Evolutionary conservation across 1,140 invertebrate species (phyloP).

Genomic region (Hermetia illucens): DNA sequence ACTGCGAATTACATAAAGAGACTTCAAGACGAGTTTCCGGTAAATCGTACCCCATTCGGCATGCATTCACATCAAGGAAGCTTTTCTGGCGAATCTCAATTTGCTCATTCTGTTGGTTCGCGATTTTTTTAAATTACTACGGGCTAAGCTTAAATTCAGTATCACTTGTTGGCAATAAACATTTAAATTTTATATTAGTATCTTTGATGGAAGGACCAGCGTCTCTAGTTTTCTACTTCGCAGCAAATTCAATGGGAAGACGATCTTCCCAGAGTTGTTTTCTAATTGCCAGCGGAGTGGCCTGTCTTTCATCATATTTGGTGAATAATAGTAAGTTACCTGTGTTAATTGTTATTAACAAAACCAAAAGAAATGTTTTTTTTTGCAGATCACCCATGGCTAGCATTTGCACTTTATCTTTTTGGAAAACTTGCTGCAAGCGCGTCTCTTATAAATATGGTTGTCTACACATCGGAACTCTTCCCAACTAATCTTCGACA

Average conservation of each 20-base stretch:
- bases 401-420: slow-evolving; percentile 40
- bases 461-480: slow-evolving; percentile 47
- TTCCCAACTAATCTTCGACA: slow-evolving; percentile 46
- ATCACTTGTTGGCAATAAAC: slow-evolving; percentile 46
- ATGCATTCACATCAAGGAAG: too few relatives aligned
- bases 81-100: too few relatives aligned
- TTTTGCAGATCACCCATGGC: slow-evolving; percentile 14
- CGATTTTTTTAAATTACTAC: slow-evolving; percentile 44
- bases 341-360: too few relatives aligned
- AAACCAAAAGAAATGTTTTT: slow-evolving; percentile 20
- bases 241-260: slow-evolving; percentile 36
- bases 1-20: slow-evolving; percentile 37
- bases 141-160: slow-evolving; percentile 51
- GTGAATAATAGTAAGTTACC: too few relatives aligned
- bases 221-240: slow-evolving; percentile 32
- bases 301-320: too few relatives aligned
- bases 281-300: too few relatives aligned
- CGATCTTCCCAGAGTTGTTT: slow-evolving; percentile 35
- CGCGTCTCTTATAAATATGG: slow-evolving; percentile 44
- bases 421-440: slow-evolving; percentile 53
- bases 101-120: too few relatives aligned
- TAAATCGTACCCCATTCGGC: too few relatives aligned
- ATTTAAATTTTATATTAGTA: slow-evolving; percentile 40
- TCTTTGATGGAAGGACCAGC: slow-evolving; percentile 41
- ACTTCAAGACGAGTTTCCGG: slow-evolving; percentile 38